Evolutionary conservation across 1,140 invertebrate genomes (phyloP).

Genomic region (Melipona quadrifasciata): DNA sequence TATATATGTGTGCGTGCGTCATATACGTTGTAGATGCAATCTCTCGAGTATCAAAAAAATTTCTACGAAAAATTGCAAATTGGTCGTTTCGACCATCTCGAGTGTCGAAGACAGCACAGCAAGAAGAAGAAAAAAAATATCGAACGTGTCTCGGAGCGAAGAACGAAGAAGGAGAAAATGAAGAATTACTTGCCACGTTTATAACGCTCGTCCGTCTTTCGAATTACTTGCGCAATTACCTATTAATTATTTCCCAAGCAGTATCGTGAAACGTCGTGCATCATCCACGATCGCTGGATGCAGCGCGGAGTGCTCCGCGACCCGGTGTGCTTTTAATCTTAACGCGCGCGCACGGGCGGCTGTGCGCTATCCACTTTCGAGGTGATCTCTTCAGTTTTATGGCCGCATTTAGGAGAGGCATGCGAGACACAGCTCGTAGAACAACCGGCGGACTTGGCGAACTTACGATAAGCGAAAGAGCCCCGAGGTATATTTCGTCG

Average conservation of each 20-base stretch:
- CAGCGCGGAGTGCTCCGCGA: not conserved
- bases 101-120: too few species aligned
- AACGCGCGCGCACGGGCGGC: not conserved
- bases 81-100: too few species aligned
- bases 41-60: too few species aligned
- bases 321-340: not conserved
- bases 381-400: not conserved
- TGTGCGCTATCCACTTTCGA: not conserved
- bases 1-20: too few species aligned
- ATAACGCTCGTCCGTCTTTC: too few species aligned
- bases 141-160: too few species aligned
- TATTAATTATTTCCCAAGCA: not conserved
- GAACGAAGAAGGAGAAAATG: too few species aligned
- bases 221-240: too few species aligned
- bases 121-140: too few species aligned
- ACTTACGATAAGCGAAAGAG: not conserved
- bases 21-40: too few species aligned
- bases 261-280: not conserved
- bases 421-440: not conserved
- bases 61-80: too few species aligned
- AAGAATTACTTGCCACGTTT: too few species aligned
- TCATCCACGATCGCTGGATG: not conserved
- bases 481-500: not conserved
- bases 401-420: not conserved
- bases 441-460: not conserved